Evolutionary conservation across 2,888 invertebrate genomes (phyloP).

Genomic region (Apamea sordens): DNA sequence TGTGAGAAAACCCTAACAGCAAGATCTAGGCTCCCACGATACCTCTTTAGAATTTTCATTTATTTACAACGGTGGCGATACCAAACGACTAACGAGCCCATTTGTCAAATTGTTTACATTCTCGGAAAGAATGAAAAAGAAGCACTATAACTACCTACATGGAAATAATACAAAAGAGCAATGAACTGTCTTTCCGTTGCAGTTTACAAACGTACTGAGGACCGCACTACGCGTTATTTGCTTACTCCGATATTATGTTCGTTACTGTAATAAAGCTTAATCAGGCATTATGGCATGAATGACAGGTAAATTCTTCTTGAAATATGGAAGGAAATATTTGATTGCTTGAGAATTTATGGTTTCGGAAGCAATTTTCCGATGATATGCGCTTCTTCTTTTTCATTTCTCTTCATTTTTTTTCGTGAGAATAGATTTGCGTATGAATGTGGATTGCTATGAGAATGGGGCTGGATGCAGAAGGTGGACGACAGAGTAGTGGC

Average conservation of each 20-base stretch:
- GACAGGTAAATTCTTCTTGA: not conserved
- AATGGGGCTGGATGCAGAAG: too few relatives aligned
- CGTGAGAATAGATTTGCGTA: not conserved
- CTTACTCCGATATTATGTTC: constrained; percentile 16
- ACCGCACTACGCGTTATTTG: constrained; percentile 4
- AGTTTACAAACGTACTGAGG: constrained; percentile 14
- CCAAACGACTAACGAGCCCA: not conserved
- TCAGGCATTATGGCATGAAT: not conserved
- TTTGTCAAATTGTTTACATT: constrained; percentile 6
- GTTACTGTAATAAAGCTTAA: constrained; percentile 3
- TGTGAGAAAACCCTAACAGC: not conserved
- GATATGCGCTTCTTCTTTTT: not conserved
- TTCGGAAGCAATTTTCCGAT: not conserved
- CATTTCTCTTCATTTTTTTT: too few relatives aligned
- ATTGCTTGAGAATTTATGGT: not conserved
- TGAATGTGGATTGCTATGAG: not conserved
- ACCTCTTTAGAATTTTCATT: not conserved
- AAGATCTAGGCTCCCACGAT: not conserved
- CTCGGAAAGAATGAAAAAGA: constrained; percentile 1
- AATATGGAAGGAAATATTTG: not conserved
- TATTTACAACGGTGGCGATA: not conserved
- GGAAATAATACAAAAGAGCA: constrained; percentile 34
- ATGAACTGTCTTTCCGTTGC: constrained; percentile 40
- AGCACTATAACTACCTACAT: not conserved
- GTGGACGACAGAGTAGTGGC: too few relatives aligned